Evolutionary conservation across 2,113 vertebrate species (phyloP), one percentile per base, ranked within the genome.

Genomic region (Oenanthe melanoleuca): DNA sequence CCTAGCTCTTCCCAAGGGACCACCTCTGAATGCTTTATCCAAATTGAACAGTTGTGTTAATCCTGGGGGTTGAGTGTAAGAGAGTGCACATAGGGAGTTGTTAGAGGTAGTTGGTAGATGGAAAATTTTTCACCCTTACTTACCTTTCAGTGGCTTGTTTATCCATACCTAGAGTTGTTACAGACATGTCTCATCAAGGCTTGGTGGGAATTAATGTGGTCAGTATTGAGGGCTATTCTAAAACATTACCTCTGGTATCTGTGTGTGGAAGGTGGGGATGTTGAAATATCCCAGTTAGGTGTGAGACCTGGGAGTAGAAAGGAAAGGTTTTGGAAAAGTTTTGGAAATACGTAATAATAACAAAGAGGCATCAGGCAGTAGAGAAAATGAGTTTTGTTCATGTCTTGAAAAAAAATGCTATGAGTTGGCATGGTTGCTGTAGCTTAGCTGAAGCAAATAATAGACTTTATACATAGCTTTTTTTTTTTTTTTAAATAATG

Each of bases 401-500:
- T 92, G 52, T 34, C 75, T 88, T 90, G 70, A 63, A 77, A 69
- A 94, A 89, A 77, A 91, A 22, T 45, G 24, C 34, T 70, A 45
- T 65, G 75, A 52, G 79, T 92, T 97, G 71, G 75, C 64, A 88
- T 95, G 90, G 88, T 88, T 86, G 82, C 92, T 84, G 71, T 44
- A 88, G 52, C 40, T 93, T 83, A 90, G 64, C 74, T 77, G 42
- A 83, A 89, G 38, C 44, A 88, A 78, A 86, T 91, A 72, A 57
- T 67, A 29, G 38, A 17, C 22, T 78, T 92, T 12, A 64, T 59
- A 52, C 25, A 21, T 20, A 5, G 14, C 42, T 59, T 24, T 33
- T 49, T 64, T 14, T 50, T 47, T 31, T 24, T 64, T 17, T 50
- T 47, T 31, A 19, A 10, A n/a, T 63, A 79, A 70, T 70, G 8